Base-by-base conservation (phyloP, 1,140 invertebrate species). In the Drosophila suzukii region DNA sequence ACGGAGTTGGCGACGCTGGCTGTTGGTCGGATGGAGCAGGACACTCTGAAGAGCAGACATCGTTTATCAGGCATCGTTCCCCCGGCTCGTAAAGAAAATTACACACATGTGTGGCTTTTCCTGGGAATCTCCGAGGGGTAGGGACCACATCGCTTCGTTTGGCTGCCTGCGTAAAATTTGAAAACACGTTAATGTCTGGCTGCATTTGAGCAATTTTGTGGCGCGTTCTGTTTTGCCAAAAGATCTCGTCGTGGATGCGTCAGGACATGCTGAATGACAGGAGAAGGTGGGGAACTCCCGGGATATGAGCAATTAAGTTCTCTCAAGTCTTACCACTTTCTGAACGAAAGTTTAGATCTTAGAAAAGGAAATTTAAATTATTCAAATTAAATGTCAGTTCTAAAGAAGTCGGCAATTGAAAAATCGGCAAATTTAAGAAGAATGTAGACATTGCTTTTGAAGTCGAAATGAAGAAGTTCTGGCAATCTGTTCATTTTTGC, bases 41-140 rank as follows among this genome's bases (percentile, higher is more conserved):
- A 46, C 30, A 50, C 53, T 67, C 74, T 50, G 71, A 60, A 56
- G 56, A 75, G 60, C 63, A 76, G 81, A 60, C 63, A 50, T 68
- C 82, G 81, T 81, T 81, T 81, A 81, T 81, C 79, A 81, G 78
- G 71, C 79, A 61, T 74, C 73, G 20, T 30, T 46, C 32, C 60
- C 53, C 5, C 49, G 7, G 41, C 62, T 79, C 78, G 79, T 79
- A 79, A 86, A 82, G 82, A 82, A 88, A 88, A 86, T 88, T 88
- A 86, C 83, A 76, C 82, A 86, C 83, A 88, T 86, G 82, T 86
- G 83, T 88, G 83, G 82, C 59, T 77, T 74, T 85, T 81, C 67
- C 75, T 61, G 36, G 38, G 59, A 36, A 59, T 5, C 6, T 20
- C 15, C 44, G 36, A 27, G 32, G 36, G 12, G 5, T 6, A 34